Evolutionary conservation across 2,797 vertebrate genomes (phyloP).

Genomic region (Pyrocephalus nanus): DNA sequence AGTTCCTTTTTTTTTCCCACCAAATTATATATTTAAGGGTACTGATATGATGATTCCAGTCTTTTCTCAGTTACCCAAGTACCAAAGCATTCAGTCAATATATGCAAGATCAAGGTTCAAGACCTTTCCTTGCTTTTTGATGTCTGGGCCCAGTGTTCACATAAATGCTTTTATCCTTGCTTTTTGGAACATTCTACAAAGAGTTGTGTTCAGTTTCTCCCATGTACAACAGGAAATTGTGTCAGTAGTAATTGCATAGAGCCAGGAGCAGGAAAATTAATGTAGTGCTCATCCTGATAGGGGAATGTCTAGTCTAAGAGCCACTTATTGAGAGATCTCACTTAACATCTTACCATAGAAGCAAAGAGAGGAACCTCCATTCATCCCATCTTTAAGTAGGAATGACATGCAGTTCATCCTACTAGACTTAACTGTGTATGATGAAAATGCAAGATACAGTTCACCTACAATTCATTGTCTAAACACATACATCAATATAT

Average conservation of each 20-base stretch:
- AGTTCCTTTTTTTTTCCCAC: accelerated
- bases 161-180: background rate
- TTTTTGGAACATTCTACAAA: background rate
- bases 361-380: background rate
- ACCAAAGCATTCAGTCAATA: background rate
- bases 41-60: background rate
- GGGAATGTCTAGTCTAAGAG: background rate
- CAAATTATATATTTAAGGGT: background rate
- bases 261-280: background rate
- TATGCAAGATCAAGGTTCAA: background rate
- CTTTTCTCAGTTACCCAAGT: background rate
- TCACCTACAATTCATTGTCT: background rate
- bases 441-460: background rate
- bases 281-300: background rate
- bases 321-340: background rate
- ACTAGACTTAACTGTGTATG: background rate
- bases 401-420: background rate
- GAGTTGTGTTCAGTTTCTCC: background rate
- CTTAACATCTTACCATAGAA: background rate
- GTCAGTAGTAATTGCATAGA: background rate
- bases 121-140: background rate
- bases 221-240: background rate
- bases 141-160: background rate
- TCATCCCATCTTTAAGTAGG: background rate
- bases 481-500: background rate